A percentile compares a stretch with the other conserved stretches of the same genome.
These are phyloP conservation scores for Drosophila saltans DNA, from an alignment of 1,140 invertebrate genomes.

Conservation along the genomic window DNA sequence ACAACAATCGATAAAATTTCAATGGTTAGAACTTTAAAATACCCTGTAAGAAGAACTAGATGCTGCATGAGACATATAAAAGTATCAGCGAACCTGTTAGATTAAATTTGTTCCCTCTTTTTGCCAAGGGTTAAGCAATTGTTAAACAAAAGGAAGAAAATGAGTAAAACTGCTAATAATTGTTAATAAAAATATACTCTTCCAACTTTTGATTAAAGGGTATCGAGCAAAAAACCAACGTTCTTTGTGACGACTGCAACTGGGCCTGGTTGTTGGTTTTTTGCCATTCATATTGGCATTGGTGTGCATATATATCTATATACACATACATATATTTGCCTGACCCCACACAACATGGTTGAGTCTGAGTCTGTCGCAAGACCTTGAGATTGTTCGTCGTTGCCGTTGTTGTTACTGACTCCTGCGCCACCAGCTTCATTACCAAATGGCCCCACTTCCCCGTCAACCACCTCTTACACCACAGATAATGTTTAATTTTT, in stretches of 20 bases:
- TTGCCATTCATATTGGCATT: constrained; percentile 48
- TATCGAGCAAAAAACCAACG: neutral
- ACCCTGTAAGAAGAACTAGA: neutral
- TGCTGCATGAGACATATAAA: too few species aligned
- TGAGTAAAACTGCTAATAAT: too few species aligned
- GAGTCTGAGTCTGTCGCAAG: constrained; percentile 49
- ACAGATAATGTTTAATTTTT: constrained; percentile 5
- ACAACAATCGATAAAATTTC: constrained; percentile 38
- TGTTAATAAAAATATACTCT: neutral
- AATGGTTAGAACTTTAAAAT: constrained; percentile 30
- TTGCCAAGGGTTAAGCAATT: too few species aligned
- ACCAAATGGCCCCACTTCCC: neutral
- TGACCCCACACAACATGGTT: constrained; percentile 75
- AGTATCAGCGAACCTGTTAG: too few species aligned
- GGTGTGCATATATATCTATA: constrained; percentile 1
- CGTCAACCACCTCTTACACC: neutral
- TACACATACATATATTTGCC: constrained; percentile 43
- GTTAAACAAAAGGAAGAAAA: too few species aligned
- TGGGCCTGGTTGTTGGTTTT: constrained; percentile 36
- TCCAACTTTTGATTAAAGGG: neutral
- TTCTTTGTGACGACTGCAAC: constrained; percentile 30
- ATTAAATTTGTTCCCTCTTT: too few species aligned
- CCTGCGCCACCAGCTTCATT: constrained; percentile 8
- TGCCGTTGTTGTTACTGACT: constrained; percentile 6
- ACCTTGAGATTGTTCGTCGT: constrained; percentile 64